Base-by-base conservation (phyloP, 53 echinoderm and acorn worm species). In the Temnopleurus reevesii region DNA sequence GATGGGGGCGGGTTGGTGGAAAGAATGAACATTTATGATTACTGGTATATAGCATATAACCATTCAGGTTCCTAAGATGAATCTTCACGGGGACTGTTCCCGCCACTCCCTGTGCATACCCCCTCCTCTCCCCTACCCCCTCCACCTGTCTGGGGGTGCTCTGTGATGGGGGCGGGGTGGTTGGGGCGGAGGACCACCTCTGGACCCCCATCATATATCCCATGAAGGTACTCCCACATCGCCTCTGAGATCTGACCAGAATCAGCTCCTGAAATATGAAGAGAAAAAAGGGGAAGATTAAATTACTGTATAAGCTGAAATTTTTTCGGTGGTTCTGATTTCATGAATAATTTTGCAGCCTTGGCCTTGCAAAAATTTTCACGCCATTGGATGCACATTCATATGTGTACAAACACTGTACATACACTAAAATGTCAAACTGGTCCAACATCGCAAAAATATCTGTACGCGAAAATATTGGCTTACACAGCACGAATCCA, bases 211-310 rank as follows among this genome's bases (percentile, higher is more conserved):
- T 93, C 96, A 35, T 99, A 96, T 81, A 99, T 94, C 23, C 94
- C 93, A 77, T 99, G 96, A 4, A 99, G 92, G 58, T 93, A 99
- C 19, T 71, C 53, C 99, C 99, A 99, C 86, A 94, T 99, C 25
- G 94, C 94, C 44, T 94, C 93, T 12, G 99, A 99, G 33, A 99
- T 99, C 90, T 99, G 99, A 0, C 95, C 99, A 34, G 89, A 94
- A 30, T 96, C 99, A 1, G 94, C 95, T 77, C 94, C 99, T 99
- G 71, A 3, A 28, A 45, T 15, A 10, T 19, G 19, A 36, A 71
- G 18, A 31, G 17, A 2, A 24, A 82, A 82, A 30, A 19, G 5
- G 8, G 6, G 38, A 12, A 21, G 8, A 66, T n/a, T 18, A n/a
- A n/a, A 15, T 71, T 7, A 9, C 49, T 49, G 15, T n/a, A n/a